Evolutionary conservation across 1,140 invertebrate genomes (phyloP).

Genomic region (Diorhabda elongata): DNA sequence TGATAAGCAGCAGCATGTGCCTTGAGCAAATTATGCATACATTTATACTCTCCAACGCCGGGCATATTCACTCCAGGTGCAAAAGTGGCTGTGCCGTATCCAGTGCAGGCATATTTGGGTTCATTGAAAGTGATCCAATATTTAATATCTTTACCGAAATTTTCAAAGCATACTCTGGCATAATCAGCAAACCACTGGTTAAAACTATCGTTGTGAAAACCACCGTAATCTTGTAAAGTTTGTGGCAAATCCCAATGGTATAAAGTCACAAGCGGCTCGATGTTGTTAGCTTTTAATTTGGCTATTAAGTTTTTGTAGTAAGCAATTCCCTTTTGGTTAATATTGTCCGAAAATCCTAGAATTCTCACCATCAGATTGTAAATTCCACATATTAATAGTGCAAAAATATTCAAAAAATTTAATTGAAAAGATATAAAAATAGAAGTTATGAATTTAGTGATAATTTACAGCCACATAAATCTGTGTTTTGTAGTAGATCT

Average conservation of each 20-base stretch:
- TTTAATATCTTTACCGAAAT: slow-evolving; percentile 43
- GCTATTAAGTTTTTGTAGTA: slow-evolving; percentile 64
- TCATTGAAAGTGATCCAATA: slow-evolving; percentile 55
- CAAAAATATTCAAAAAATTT: neutral
- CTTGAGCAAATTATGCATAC: slow-evolving; percentile 33
- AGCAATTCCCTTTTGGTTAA: slow-evolving; percentile 58
- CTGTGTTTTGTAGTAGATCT: too few relatives aligned
- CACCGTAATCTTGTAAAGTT: slow-evolving; percentile 49
- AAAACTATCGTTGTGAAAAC: slow-evolving; percentile 49
- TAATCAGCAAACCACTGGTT: slow-evolving; percentile 44
- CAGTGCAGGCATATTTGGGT: slow-evolving; percentile 42
- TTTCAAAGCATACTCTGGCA: slow-evolving; percentile 35
- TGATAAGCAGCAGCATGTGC: slow-evolving; percentile 37
- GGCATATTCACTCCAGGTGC: slow-evolving; percentile 33
- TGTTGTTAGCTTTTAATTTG: slow-evolving; percentile 46
- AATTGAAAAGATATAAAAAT: slow-evolving; percentile 11
- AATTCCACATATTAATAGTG: too few relatives aligned
- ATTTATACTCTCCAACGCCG: slow-evolving; percentile 37
- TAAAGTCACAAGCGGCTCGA: slow-evolving; percentile 53
- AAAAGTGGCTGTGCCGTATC: slow-evolving; percentile 18
- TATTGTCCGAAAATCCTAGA: slow-evolving; percentile 38
- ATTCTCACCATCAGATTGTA: neutral
- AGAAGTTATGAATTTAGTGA: neutral
- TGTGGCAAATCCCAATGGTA: slow-evolving; percentile 48
- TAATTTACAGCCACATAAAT: too few relatives aligned